Evolutionary conservation across 1,140 invertebrate genomes (phyloP), one percentile per base, ranked within the genome.

Genomic region (Pseudomyrmex pallidus): DNA sequence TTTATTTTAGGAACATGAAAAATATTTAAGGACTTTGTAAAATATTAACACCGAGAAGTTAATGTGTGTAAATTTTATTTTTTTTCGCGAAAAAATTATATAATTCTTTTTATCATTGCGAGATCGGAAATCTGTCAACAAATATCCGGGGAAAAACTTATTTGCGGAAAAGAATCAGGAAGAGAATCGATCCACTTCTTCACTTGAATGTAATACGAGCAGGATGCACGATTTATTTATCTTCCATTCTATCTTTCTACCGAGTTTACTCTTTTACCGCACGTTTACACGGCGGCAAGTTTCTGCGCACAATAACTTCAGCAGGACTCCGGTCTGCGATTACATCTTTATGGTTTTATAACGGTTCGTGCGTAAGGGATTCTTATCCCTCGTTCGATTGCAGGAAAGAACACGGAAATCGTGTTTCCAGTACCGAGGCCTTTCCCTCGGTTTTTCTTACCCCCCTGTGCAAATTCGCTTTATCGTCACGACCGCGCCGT

Each of bases 271-370:
- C 17, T 70, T 12, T 80, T 44, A 12, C 10, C 44, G 57, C 12
- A 17, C 25, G 50, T 70, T 48, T 74, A 35, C 12, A 25, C 44
- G 44, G 20, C 44, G 15, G 35, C 35, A 35, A 70, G 54, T 59
- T 35, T 35, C 64, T n/a, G 64, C 64, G 13, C 17, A 50, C 44
- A 17, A 70, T 80, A 70, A 70, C 70, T 59, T 7, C 20, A 59
- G 15, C 17, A 44, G 57, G 25, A 78, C 7, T 48, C 17, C 17
- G 64, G 4, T 68, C 52, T 57, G n/a, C 84, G 85, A 90, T 90
- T 90, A 90, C 56, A 89, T 88, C 85, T 90, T 89, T 87, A 90
- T 85, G 85, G 83, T 90, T 89, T 89, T 90, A 89, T 82, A 90
- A 86, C 87, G 64, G 70, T 57, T 62, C 52, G 70, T 73, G 66